phyloP scores from a whole-genome alignment of 2,113 vertebrate genomes.

The Centrocercus urophasianus region DNA sequence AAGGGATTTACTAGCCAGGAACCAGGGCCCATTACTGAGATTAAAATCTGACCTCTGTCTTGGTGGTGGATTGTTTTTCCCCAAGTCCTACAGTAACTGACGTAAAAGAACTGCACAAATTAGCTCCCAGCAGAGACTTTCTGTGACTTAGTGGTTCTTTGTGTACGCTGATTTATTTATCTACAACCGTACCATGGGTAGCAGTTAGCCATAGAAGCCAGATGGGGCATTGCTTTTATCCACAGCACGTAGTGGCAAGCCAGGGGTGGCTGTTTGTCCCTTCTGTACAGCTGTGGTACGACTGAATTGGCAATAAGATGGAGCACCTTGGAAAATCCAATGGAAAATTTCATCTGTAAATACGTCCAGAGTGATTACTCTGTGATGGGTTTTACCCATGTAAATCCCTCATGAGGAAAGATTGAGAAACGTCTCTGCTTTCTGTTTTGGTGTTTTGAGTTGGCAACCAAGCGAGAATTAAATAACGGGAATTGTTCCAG shows the following conservation, averaged over 20 bases:
- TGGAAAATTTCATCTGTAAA: not conserved
- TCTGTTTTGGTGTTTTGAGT: conserved; percentile 53
- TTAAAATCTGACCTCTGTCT: conserved; percentile 14
- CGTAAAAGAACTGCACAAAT: not conserved
- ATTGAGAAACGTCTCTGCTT: conserved; percentile 54
- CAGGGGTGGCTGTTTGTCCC: not conserved
- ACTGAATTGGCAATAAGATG: not conserved
- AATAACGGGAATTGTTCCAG: conserved; percentile 53
- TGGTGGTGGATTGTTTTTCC: not conserved
- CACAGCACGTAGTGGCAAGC: not conserved
- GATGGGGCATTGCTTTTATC: not conserved
- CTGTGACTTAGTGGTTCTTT: not conserved
- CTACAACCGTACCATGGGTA: not conserved
- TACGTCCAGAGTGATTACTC: conserved; percentile 1
- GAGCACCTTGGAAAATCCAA: not conserved
- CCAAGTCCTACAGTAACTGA: not conserved
- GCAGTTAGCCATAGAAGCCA: not conserved
- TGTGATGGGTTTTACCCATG: conserved; percentile 12
- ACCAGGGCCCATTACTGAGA: not conserved
- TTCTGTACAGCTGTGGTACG: not conserved
- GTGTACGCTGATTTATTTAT: conserved; percentile 11
- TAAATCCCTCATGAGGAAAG: conserved; percentile 30
- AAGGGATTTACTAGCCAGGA: not conserved
- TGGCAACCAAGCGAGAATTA: conserved; percentile 45
- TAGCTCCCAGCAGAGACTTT: conserved; percentile 16